Evolutionary conservation across 2,797 vertebrate species (phyloP), one percentile per base, ranked within the genome.

Genomic region (Mastacembelus armatus): DNA sequence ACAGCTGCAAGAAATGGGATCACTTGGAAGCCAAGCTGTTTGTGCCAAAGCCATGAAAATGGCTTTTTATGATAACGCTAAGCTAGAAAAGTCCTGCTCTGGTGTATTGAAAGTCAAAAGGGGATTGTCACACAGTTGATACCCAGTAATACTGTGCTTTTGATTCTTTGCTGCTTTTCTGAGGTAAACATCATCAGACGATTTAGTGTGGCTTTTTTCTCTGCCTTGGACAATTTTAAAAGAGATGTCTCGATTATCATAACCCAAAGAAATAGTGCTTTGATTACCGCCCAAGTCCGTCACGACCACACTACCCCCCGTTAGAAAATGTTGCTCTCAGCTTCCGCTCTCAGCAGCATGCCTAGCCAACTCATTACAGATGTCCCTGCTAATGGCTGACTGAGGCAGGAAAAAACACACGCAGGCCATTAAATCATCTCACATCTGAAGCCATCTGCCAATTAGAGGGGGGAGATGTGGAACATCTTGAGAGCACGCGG

Each of bases 311-410:
- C 80, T 67, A 75, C 51, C 76, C 78, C 81, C 78, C 76, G 85
- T 90, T 90, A 91, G 86, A 86, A 87, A 86, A 82, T 86, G 87
- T 90, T 84, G 85, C 89, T 89, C 87, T 91, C 87, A 90, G 88
- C 89, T 89, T 90, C 83, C 71, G 69, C 85, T 89, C 91, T 72
- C 90, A 88, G 88, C 87, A 65, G 84, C 67, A 79, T 19, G 81
- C 89, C 83, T 36, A 74, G 91, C 92, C 91, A 91, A 88, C 90
- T 90, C 86, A 87, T 91, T 93, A 94, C 91, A 92, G 92, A 93
- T 93, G 91, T 92, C 89, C 86, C 85, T 66, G 86, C 89, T 92
- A 94, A 92, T 92, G 92, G 90, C 87, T 88, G 89, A 87, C 85
- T 77, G 87, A 92, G 87, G 88, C 90, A 88, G 81, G 81, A 88